Base-by-base conservation (phyloP, 2,797 vertebrate genomes). In the Nasua narica region DNA sequence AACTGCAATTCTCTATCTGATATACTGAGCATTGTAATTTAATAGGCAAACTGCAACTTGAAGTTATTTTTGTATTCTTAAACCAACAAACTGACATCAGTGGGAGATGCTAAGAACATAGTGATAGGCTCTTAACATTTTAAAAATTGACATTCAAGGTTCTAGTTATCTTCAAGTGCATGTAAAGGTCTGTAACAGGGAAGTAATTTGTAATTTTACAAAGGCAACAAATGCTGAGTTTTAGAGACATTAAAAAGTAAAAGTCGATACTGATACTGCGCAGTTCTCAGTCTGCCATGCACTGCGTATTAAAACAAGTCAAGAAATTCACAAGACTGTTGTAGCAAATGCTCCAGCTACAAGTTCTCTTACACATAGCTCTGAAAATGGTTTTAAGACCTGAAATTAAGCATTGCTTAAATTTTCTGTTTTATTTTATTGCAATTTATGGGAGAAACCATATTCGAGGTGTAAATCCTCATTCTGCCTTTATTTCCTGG, bases 401-500 rank as follows among this genome's bases (percentile, higher is more conserved):
- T 46, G n/a, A 70, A 62, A 32, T 62, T 14, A 87, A 81, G 3
- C 11, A 18, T 56, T 37, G 43, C 50, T 90, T 70, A 76, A 37
- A 23, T 70, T 65, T 94, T 77, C 72, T 62, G 52, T 76, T 90
- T 83, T 86, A 87, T 43, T 40, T 92, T 78, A 76, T 12, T 78
- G 72, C 9, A 46, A 14, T 37, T 76, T 50, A 84, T 5, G 16
- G 48, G 16, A 76, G 54, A 93, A 95, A 92, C 25, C 50, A 60
- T 1, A 52, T 2, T 58, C 5, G n/a, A 23, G 21, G 13, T 50
- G 4, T 5, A 79, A 72, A 35, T 32, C 58, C 37, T 58, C 79
- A 67, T 60, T 23, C 56, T 87, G n/a, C 50, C 27, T 96, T 85
- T 86, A 95, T 50, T 83, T 93, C 62, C 87, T 65, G 35, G 62